Evolutionary conservation across 2,113 vertebrate species (phyloP), one percentile per base, ranked within the genome.

Genomic region (Ciconia boyciana): DNA sequence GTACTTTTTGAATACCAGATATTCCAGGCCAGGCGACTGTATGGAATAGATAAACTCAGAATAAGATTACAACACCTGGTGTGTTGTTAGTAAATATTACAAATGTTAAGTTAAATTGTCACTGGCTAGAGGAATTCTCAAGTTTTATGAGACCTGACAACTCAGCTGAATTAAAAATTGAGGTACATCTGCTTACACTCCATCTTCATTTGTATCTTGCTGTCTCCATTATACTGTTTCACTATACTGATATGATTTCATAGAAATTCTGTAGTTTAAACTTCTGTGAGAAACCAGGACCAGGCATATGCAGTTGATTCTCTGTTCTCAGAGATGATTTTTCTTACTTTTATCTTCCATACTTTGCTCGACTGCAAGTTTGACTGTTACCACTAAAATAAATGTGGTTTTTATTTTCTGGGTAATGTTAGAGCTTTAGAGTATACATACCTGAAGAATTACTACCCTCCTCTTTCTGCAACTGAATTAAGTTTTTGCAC

Each of bases 241-340:
- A 51, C 46, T 95, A 7, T 39, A 19, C 39, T 76, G 81, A 82
- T 91, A 93, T 54, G 54, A 90, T 95, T 95, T 94, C 90, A 95
- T 81, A 92, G 83, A 94, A 93, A 91, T 85, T 31, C 49, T 80
- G 69, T 76, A 74, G 93, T 89, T 96, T 95, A 36, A 83, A 92
- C 25, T 85, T 92, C 68, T 77, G 22, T 85, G 82, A 90, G 82
- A 93, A 95, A 83, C 36, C 88, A 46, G 51, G 57, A 83, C 15
- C 22, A 85, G 46, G 83, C 81, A 91, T 65, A 7, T 95, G 89
- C 79, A 95, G 89, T 9, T 94, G 83, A 94, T 96, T 97, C 71
- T 81, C 44, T 93, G 82, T 93, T 94, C 88, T 93, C 51, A 77
- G 86, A 54, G 51, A 81, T 48, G 4, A 78, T 41, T 89, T 80